These are phyloP conservation scores for Epizoanthus scotinus DNA, from an alignment of 92 coral and sea anemone genomes.

Conservation along the genomic window DNA sequence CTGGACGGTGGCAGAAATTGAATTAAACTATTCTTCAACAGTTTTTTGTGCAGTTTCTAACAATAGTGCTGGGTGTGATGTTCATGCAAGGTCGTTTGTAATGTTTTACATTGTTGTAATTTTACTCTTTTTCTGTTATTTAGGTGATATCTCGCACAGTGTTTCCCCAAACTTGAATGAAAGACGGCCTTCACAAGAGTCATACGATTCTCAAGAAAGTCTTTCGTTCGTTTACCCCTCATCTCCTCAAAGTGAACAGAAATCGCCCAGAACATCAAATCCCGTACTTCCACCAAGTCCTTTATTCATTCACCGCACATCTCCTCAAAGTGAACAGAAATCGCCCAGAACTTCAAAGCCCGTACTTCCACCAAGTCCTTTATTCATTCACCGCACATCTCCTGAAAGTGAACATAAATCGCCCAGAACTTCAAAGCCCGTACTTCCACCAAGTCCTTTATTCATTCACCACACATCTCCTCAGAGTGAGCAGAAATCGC, in stretches of 20 bases:
- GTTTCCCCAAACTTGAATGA: background rate
- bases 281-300: slow-evolving; percentile 18
- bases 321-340: slow-evolving; percentile 7
- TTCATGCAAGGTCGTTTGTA: too few relatives aligned
- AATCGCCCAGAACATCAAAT: background rate
- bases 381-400: slow-evolving; percentile 1
- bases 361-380: slow-evolving; percentile 14
- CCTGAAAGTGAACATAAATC: slow-evolving; percentile 2
- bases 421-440: background rate
- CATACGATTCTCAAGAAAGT: slow-evolving; percentile 31
- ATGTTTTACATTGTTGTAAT: too few relatives aligned
- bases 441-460: slow-evolving; percentile 18
- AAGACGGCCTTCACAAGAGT: slow-evolving; percentile 31
- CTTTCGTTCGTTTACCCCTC: slow-evolving; percentile 15
- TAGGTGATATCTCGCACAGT: slow-evolving; percentile 2
- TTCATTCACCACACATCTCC: slow-evolving; percentile 12
- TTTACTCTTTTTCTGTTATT: background rate
- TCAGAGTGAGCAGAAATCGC: background rate
- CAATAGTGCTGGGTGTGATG: too few relatives aligned
- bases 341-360: slow-evolving; percentile 1
- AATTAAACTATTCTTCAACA: too few relatives aligned
- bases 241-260: slow-evolving; percentile 2
- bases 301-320: background rate
- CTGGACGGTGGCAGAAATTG: too few relatives aligned
- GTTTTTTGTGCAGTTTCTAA: too few relatives aligned